Percentiles rank a stretch among this genome's conserved stretches.
Conservation (phyloP, 2,888 invertebrate species). For the Tupiocoris notatus region DNA sequence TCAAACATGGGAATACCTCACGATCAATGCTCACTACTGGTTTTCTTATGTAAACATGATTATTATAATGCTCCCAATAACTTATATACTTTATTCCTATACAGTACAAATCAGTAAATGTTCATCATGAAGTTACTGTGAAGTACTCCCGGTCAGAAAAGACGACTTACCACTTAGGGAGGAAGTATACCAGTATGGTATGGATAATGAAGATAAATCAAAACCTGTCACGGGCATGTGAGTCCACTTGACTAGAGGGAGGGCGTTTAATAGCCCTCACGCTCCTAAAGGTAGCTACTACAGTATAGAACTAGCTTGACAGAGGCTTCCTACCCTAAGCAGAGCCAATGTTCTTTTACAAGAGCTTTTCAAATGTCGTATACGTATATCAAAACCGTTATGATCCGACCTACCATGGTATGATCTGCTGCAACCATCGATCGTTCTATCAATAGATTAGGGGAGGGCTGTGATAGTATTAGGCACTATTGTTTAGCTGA, state of each 20-base stretch:
- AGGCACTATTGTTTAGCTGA: too few relatives aligned
- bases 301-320: neutral
- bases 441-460: neutral
- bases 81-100: neutral
- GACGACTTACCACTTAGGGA: neutral
- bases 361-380: neutral
- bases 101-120: neutral
- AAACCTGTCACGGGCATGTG: conserved; percentile 23
- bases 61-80: too few relatives aligned
- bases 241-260: conserved; percentile 15
- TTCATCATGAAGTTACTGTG: neutral
- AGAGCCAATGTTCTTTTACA: neutral
- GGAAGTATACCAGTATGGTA: conserved; percentile 5
- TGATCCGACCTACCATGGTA: neutral
- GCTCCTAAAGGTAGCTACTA: neutral
- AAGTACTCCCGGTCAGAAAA: neutral
- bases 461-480: too few relatives aligned
- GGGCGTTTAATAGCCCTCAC: conserved; percentile 5
- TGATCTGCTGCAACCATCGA: neutral
- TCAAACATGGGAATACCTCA: too few relatives aligned
- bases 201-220: conserved; percentile 39
- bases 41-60: too few relatives aligned
- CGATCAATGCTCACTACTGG: too few relatives aligned
- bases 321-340: neutral
- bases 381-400: neutral